Percentiles rank a stretch among this genome's conserved stretches.
These are phyloP conservation scores for Drosophila histrio DNA, from an alignment of 2,888 invertebrate genomes.

Conservation along the genomic window DNA sequence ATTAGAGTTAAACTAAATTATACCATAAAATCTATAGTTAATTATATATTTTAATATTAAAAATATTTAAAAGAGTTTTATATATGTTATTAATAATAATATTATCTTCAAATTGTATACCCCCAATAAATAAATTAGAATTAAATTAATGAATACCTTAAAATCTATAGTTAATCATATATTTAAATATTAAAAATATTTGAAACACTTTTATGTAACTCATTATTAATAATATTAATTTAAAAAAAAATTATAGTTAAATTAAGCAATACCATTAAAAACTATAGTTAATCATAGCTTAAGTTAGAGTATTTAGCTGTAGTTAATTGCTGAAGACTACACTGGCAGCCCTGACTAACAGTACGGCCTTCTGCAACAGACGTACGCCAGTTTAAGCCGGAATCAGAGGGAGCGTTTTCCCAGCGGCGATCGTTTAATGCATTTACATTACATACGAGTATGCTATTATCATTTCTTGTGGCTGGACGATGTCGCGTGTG, in stretches of 20 bases:
- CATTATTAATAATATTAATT: too few species aligned
- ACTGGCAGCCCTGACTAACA: neutral
- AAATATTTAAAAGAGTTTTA: too few species aligned
- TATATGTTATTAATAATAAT: too few species aligned
- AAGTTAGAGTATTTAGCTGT: constrained; percentile 27
- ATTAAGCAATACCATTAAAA: neutral
- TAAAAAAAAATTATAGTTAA: neutral
- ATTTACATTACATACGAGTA: constrained; percentile 11
- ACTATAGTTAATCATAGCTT: neutral
- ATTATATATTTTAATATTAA: too few species aligned
- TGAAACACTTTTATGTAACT: too few species aligned
- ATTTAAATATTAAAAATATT: too few species aligned
- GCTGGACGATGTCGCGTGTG: constrained; percentile 8
- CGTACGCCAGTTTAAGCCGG: constrained; percentile 62
- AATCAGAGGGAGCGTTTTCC: constrained; percentile 10
- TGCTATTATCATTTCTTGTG: constrained; percentile 36
- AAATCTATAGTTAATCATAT: too few species aligned
- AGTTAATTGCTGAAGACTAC: neutral
- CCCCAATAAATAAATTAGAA: too few species aligned
- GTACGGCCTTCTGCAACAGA: constrained; percentile 60
- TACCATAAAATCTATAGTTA: neutral
- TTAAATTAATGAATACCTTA: too few species aligned
- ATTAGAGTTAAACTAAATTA: neutral
- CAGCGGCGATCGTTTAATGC: constrained; percentile 9
- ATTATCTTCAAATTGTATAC: too few species aligned